Percentiles rank a stretch among this genome's conserved stretches.
Evolutionary conservation across 2,797 vertebrate genomes (phyloP).

Genomic region (Sebastes minor): DNA sequence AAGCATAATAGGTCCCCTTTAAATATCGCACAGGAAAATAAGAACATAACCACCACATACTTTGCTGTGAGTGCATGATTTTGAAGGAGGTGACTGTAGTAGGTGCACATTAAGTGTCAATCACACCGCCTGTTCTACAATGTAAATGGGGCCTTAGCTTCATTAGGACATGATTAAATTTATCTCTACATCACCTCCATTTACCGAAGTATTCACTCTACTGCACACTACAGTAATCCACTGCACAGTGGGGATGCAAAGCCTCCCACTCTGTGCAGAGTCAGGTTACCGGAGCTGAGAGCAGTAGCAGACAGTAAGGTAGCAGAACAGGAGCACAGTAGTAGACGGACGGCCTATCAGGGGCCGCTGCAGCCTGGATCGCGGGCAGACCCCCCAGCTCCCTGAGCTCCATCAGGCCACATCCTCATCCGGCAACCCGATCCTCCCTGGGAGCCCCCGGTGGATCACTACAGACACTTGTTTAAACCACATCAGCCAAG

Average conservation of each 20-base stretch:
- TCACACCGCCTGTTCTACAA: neutral
- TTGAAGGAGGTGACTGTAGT: neutral
- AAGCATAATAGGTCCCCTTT: too few species aligned
- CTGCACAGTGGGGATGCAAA: conserved; percentile 16
- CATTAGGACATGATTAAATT: conserved; percentile 46
- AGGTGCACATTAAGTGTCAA: conserved; percentile 13
- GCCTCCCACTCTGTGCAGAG: conserved; percentile 34
- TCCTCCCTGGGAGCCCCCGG: conserved; percentile 69
- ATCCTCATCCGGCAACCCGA: conserved; percentile 77
- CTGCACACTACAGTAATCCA: conserved; percentile 33
- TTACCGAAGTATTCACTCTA: conserved; percentile 37
- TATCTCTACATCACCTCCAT: conserved; percentile 52
- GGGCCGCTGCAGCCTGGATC: conserved; percentile 6
- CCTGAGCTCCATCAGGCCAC: conserved; percentile 72
- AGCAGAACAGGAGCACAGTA: conserved; percentile 56
- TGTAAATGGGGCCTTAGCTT: conserved; percentile 20
- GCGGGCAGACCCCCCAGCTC: conserved; percentile 39
- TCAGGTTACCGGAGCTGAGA: conserved; percentile 54
- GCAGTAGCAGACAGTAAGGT: conserved; percentile 50
- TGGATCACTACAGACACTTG: conserved; percentile 76
- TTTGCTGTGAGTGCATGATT: conserved; percentile 3
- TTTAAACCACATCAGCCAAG: conserved; percentile 78
- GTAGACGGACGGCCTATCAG: conserved; percentile 50
- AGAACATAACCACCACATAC: neutral
- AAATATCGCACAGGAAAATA: neutral